phyloP scores from a whole-genome alignment of 2,797 vertebrate genomes.

The Apogon talboti region DNA sequence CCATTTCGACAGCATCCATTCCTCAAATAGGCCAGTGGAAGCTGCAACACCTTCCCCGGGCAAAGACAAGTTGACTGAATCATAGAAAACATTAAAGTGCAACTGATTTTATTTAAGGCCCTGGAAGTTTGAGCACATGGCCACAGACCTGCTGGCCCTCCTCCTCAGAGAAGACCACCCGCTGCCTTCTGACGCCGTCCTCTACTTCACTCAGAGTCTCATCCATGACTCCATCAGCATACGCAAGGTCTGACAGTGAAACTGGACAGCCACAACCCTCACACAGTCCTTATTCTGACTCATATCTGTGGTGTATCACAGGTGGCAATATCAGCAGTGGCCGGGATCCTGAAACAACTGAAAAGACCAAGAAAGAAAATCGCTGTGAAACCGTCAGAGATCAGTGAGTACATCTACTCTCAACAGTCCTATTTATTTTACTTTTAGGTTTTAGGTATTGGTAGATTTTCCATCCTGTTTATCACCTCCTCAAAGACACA shows the following conservation, averaged over 20 bases:
- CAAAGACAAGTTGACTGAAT: background rate
- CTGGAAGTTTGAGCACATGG: conserved; percentile 98
- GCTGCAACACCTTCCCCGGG: too few species aligned
- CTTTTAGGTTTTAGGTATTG: too few species aligned
- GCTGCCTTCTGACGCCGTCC: conserved; percentile 89
- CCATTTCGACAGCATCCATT: too few species aligned
- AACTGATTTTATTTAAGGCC: conserved; percentile 79
- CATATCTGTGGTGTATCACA: conserved; percentile 6
- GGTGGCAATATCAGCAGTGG: conserved; percentile 94
- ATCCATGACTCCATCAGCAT: conserved; percentile 94
- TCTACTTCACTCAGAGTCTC: conserved; percentile 93
- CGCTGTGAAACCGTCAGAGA: conserved; percentile 87
- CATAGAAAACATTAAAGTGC: background rate
- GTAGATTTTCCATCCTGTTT: too few species aligned
- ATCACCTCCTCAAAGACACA: too few species aligned
- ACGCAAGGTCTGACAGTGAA: conserved; percentile 86
- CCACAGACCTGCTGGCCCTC: conserved; percentile 92
- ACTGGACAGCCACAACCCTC: too few species aligned
- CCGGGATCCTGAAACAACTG: conserved; percentile 93
- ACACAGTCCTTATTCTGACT: background rate
- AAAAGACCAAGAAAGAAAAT: conserved; percentile 92
- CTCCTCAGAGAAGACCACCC: conserved; percentile 93
- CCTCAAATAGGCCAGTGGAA: too few species aligned
- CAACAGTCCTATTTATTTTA: too few species aligned
- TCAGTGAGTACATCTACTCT: conserved; percentile 84